Conservation (phyloP, 2,113 vertebrate genomes). For the Takifugu flavidus region DNA sequence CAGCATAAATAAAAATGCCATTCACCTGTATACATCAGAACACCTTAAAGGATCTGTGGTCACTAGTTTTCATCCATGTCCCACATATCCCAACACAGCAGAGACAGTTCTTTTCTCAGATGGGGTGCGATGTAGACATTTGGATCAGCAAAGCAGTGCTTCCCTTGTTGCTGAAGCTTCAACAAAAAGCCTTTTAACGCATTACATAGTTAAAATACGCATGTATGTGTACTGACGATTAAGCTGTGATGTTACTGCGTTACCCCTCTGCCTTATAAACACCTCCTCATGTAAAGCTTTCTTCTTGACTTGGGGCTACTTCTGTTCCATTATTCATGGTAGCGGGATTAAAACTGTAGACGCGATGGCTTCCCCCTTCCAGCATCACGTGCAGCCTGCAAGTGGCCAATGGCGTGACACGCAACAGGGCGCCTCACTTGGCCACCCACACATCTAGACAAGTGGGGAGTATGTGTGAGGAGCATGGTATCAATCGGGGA, state of each 20-base stretch:
- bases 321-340: slow-evolving; percentile 76
- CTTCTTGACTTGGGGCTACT: slow-evolving; percentile 73
- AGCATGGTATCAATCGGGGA: slow-evolving; percentile 76
- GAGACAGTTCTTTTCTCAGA: too few relatives aligned
- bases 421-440: slow-evolving; percentile 74
- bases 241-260: slow-evolving; percentile 46
- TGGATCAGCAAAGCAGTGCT: too few relatives aligned
- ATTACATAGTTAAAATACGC: background rate
- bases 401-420: slow-evolving; percentile 63
- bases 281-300: slow-evolving; percentile 63
- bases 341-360: slow-evolving; percentile 73
- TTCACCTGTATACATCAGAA: too few relatives aligned
- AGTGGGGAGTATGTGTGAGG: slow-evolving; percentile 57
- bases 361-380: slow-evolving; percentile 52
- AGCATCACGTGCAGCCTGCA: slow-evolving; percentile 56
- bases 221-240: background rate
- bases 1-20: too few relatives aligned
- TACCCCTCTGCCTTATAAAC: slow-evolving; percentile 54
- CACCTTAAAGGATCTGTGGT: too few relatives aligned
- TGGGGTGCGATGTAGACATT: too few relatives aligned
- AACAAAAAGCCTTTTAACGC: too few relatives aligned
- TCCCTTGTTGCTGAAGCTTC: too few relatives aligned
- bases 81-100: too few relatives aligned
- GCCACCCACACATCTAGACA: slow-evolving; percentile 73
- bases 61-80: too few relatives aligned